These are phyloP conservation scores for Trichopria drosophilae DNA, from an alignment of 2,888 invertebrate species.

Conservation along the genomic window DNA sequence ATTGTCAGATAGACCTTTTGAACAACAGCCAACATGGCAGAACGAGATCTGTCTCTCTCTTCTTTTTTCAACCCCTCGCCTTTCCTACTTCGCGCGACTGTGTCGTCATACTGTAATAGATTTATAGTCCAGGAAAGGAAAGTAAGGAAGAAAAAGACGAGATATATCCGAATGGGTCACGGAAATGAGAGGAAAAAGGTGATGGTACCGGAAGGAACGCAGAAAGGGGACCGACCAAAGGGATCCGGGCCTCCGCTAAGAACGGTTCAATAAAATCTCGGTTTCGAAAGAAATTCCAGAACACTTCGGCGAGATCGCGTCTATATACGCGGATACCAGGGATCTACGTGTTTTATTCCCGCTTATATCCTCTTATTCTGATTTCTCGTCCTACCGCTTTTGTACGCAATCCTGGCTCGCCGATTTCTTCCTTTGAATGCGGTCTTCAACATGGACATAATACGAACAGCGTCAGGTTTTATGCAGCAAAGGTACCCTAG, in stretches of 20 bases:
- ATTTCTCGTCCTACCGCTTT: too few relatives aligned
- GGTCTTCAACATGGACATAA: too few relatives aligned
- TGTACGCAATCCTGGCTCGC: too few relatives aligned
- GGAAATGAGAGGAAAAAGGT: constrained; percentile 9
- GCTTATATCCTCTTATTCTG: too few relatives aligned
- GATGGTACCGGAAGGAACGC: constrained; percentile 5
- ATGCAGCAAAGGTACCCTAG: too few relatives aligned
- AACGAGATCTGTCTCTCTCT: constrained; percentile 31
- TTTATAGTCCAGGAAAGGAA: constrained; percentile 42
- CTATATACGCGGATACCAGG: too few relatives aligned
- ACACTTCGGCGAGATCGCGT: constrained; percentile 14
- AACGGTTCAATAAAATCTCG: constrained; percentile 12
- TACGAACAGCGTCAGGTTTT: too few relatives aligned
- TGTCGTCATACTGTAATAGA: constrained; percentile 48
- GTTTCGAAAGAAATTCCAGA: constrained; percentile 18
- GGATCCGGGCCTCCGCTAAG: constrained; percentile 10
- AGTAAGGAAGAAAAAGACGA: constrained; percentile 3
- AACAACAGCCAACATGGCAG: constrained; percentile 56
- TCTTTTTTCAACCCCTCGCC: constrained; percentile 17
- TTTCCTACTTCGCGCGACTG: constrained; percentile 31
- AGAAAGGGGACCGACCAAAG: constrained; percentile 8
- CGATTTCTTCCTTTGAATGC: too few relatives aligned
- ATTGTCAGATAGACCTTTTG: constrained; percentile 54
- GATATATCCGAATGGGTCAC: constrained; percentile 8
- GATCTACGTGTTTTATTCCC: too few relatives aligned